Evolutionary conservation across 2,797 vertebrate genomes (phyloP).

Genomic region (Apogon hyalosoma): DNA sequence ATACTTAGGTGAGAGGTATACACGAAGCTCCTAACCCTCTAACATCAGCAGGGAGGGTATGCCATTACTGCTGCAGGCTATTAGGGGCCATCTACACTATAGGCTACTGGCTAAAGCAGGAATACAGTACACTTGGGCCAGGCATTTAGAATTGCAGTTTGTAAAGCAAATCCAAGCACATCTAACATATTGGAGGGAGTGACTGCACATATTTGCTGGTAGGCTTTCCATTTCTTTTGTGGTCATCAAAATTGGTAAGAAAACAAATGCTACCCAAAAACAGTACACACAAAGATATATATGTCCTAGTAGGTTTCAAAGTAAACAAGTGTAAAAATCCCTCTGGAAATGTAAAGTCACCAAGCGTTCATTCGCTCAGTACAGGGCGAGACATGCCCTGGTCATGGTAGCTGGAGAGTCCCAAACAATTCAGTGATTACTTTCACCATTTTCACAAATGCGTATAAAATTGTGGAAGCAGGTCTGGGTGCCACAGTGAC

Average conservation of each 20-base stretch:
- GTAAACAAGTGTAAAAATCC: slow-evolving; percentile 34
- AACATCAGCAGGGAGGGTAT: slow-evolving; percentile 45
- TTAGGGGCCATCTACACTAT: slow-evolving; percentile 52
- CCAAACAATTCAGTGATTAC: slow-evolving; percentile 1
- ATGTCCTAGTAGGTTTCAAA: slow-evolving; percentile 20
- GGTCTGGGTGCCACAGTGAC: slow-evolving; percentile 5
- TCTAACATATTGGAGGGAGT: slow-evolving; percentile 36
- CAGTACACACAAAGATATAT: slow-evolving; percentile 34
- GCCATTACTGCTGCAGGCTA: slow-evolving; percentile 49
- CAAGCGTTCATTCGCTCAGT: slow-evolving; percentile 20
- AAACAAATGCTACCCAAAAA: slow-evolving; percentile 57
- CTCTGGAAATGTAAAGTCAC: slow-evolving; percentile 27
- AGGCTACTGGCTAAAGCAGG: slow-evolving; percentile 68
- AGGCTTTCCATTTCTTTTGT: slow-evolving; percentile 23
- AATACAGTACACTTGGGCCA: slow-evolving; percentile 45
- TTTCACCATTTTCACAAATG: slow-evolving; percentile 21
- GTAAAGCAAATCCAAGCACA: slow-evolving; percentile 40
- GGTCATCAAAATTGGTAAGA: slow-evolving; percentile 38
- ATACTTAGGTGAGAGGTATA: slow-evolving; percentile 43
- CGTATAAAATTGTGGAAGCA: slow-evolving; percentile 19
- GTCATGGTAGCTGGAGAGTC: neutral
- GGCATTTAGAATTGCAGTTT: slow-evolving; percentile 27
- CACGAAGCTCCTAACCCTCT: slow-evolving; percentile 47
- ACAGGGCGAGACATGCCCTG: slow-evolving; percentile 1
- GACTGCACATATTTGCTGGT: slow-evolving; percentile 48